Conservation (phyloP, 2,888 invertebrate species). For the Drosophila nigricruria region DNA sequence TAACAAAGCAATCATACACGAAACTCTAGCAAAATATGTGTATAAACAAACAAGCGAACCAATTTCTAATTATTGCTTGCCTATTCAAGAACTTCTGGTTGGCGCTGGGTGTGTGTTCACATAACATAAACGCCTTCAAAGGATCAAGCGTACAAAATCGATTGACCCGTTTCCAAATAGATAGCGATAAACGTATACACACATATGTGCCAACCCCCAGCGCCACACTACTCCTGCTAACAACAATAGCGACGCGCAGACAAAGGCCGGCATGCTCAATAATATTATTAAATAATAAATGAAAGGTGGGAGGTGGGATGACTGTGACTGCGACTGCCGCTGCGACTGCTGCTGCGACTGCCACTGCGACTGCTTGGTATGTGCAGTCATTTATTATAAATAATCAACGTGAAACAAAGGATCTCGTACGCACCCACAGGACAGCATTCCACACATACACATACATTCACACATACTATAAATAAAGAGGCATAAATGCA, state of each 20-base stretch:
- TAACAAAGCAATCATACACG: conserved; percentile 60
- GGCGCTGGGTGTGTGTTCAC: conserved; percentile 42
- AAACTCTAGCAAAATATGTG: conserved; percentile 10
- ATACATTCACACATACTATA: conserved; percentile 23
- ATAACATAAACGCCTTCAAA: conserved; percentile 59
- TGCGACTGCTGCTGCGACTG: neutral
- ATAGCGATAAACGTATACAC: conserved; percentile 33
- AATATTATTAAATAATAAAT: conserved; percentile 76
- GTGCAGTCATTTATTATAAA: conserved; percentile 77
- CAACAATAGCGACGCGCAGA: conserved; percentile 54
- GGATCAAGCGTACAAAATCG: conserved; percentile 59
- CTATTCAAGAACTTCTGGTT: conserved; percentile 44
- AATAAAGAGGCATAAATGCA: conserved; percentile 39
- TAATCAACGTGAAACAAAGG: conserved; percentile 74
- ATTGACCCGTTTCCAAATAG: conserved; percentile 71
- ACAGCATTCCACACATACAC: conserved; percentile 23
- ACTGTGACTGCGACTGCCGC: neutral
- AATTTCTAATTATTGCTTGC: conserved; percentile 74
- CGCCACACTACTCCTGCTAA: neutral
- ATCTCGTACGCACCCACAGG: conserved; percentile 31
- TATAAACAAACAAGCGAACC: conserved; percentile 46
- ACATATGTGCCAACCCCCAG: neutral
- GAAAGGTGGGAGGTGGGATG: conserved; percentile 22
- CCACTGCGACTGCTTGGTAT: conserved; percentile 31
- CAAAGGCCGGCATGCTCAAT: conserved; percentile 63